These are phyloP conservation scores for Delphinus delphis DNA, from an alignment of 2,113 vertebrate species.

Conservation along the genomic window DNA sequence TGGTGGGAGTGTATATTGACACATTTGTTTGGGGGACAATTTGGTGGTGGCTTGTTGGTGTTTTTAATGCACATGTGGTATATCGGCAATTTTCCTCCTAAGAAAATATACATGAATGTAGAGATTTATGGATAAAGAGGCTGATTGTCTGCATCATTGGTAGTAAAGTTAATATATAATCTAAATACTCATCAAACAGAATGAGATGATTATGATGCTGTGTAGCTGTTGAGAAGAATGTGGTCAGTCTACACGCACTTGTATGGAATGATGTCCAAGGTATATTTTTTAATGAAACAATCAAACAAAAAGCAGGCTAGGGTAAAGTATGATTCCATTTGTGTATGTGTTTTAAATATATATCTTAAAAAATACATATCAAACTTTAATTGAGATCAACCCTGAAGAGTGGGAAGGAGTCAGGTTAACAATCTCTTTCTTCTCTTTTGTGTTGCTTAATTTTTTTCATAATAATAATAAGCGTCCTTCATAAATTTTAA, in stretches of 20 bases:
- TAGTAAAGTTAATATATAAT: not conserved
- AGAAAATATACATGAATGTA: not conserved
- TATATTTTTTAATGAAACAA: conserved; percentile 30
- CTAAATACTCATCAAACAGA: not conserved
- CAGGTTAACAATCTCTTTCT: not conserved
- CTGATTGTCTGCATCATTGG: not conserved
- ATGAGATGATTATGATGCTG: not conserved
- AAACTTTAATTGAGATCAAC: not conserved
- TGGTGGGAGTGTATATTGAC: not conserved
- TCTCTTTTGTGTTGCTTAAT: not conserved
- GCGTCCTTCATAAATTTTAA: not conserved
- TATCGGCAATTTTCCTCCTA: not conserved
- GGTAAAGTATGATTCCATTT: not conserved
- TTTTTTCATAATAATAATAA: not conserved
- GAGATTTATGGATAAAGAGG: not conserved
- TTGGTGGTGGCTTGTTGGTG: not conserved
- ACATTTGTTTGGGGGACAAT: not conserved
- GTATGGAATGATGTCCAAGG: not conserved
- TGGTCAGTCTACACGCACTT: not conserved
- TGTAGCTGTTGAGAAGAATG: not conserved
- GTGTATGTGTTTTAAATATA: not conserved
- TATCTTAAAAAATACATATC: not conserved
- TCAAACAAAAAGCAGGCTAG: not conserved
- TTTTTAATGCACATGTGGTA: not conserved
- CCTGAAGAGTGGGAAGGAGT: not conserved